phyloP scores from a whole-genome alignment of 2,113 vertebrate species.

The Eidolon helvum region DNA sequence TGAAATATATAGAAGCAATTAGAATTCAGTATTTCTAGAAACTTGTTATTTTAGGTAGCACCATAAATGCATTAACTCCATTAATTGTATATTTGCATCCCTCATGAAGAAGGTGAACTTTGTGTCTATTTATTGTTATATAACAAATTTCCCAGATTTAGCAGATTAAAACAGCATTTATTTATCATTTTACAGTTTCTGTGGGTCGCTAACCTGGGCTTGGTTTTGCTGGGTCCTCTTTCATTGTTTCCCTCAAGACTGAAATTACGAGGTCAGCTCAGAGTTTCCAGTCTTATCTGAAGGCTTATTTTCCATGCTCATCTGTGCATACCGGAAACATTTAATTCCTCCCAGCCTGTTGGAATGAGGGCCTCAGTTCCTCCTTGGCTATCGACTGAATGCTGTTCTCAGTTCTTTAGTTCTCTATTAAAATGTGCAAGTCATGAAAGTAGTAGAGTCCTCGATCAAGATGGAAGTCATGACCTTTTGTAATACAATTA shows the following conservation, averaged over 20 bases:
- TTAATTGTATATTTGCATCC: background rate
- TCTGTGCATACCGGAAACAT: background rate
- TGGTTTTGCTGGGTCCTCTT: no score
- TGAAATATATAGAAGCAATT: background rate
- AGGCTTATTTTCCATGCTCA: background rate
- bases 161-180: no score
- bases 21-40: background rate
- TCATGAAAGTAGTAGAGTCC: background rate
- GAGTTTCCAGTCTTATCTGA: background rate
- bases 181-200: no score
- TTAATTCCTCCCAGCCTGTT: background rate
- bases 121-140: background rate
- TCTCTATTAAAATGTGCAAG: background rate
- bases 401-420: background rate
- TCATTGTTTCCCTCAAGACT: background rate
- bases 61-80: background rate
- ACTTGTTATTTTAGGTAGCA: background rate
- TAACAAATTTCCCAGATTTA: no score
- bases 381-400: background rate
- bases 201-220: no score
- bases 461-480: background rate
- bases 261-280: background rate
- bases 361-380: background rate
- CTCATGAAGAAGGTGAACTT: background rate
- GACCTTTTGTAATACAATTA: background rate